These are phyloP conservation scores for Connochaetes taurinus DNA, from an alignment of 2,113 vertebrate genomes.

Conservation along the genomic window DNA sequence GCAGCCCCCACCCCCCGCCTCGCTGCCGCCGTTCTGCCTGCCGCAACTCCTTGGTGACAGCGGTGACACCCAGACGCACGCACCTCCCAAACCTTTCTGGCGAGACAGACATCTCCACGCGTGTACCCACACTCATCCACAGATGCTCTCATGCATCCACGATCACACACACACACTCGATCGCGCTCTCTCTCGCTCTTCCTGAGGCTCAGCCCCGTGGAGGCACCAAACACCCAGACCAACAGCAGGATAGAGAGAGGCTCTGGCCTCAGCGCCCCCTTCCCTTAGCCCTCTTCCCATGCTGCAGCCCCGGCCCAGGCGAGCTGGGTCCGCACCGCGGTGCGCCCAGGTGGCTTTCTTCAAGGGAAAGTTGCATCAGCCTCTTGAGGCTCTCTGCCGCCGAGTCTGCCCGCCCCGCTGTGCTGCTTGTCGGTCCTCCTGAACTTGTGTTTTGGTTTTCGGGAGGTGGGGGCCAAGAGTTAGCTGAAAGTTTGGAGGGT, in stretches of 20 bases:
- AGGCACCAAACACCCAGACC: neutral
- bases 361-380: slow-evolving; percentile 76
- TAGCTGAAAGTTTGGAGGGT: slow-evolving; percentile 73
- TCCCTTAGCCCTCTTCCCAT: slow-evolving; percentile 42
- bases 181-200: neutral
- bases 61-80: slow-evolving; percentile 49
- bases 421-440: neutral
- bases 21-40: neutral
- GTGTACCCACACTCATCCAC: slow-evolving; percentile 34
- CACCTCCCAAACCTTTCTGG: slow-evolving; percentile 58
- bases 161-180: neutral
- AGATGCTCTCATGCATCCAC: slow-evolving; percentile 50
- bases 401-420: slow-evolving; percentile 48
- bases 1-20: neutral
- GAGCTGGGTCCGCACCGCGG: slow-evolving; percentile 52
- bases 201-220: slow-evolving; percentile 5
- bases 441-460: slow-evolving; percentile 70
- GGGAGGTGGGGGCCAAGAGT: slow-evolving; percentile 68
- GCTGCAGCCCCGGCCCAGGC: slow-evolving; percentile 63
- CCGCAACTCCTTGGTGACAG: slow-evolving; percentile 44
- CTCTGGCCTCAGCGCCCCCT: neutral
- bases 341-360: slow-evolving; percentile 72
- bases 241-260: neutral
- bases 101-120: slow-evolving; percentile 53
- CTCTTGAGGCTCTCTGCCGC: slow-evolving; percentile 41